Evolutionary conservation across 2,888 invertebrate species (phyloP).

Genomic region (Augiades crinisus): DNA sequence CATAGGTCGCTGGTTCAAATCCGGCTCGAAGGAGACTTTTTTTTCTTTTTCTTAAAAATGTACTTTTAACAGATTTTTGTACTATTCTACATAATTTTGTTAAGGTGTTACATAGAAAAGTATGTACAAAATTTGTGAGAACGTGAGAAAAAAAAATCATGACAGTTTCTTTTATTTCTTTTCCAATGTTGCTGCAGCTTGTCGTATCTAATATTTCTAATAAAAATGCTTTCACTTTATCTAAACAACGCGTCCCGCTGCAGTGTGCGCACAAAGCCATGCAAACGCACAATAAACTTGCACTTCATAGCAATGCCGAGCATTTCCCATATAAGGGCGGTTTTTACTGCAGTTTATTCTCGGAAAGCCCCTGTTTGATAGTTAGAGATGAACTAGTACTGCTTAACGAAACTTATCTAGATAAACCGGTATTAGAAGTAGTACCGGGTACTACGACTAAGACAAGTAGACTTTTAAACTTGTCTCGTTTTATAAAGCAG

Average conservation of each 20-base stretch:
- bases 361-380: not conserved
- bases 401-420: too few species aligned
- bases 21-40: slow-evolving; percentile 80
- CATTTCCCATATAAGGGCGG: slow-evolving; percentile 20
- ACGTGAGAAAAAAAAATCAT: too few species aligned
- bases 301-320: slow-evolving; percentile 20
- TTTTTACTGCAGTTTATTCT: slow-evolving; percentile 18
- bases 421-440: too few species aligned
- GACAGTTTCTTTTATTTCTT: not conserved
- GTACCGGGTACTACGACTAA: too few species aligned
- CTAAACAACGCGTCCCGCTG: slow-evolving; percentile 9
- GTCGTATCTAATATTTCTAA: slow-evolving; percentile 6
- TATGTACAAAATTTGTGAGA: too few species aligned
- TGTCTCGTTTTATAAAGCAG: too few species aligned
- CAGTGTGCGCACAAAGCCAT: slow-evolving; percentile 19
- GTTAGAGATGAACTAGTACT: not conserved
- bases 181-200: not conserved
- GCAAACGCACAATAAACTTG: slow-evolving; percentile 21
- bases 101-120: too few species aligned
- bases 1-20: slow-evolving; percentile 85
- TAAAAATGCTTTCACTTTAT: slow-evolving; percentile 16
- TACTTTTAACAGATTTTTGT: too few species aligned
- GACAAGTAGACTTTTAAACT: too few species aligned
- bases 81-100: too few species aligned
- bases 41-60: slow-evolving; percentile 35